Percentiles rank a stretch among this genome's conserved stretches.
These are phyloP conservation scores for Hyles lineata DNA, from an alignment of 2,888 invertebrate species.

Conservation along the genomic window DNA sequence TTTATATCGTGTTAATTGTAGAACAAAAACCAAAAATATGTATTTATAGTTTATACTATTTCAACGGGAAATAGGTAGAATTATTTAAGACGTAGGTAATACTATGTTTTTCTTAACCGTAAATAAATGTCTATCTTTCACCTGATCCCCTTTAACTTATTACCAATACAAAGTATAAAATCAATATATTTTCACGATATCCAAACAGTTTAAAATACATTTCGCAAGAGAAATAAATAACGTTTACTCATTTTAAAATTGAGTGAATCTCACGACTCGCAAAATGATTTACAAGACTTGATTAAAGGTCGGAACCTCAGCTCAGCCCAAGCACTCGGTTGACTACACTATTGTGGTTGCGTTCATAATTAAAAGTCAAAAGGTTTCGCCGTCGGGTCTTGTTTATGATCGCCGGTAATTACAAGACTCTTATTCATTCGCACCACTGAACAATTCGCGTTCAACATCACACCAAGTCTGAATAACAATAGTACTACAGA, in stretches of 20 bases:
- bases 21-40: background rate
- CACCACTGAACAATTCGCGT: slow-evolving; percentile 59
- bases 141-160: background rate
- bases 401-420: slow-evolving; percentile 69
- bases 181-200: slow-evolving; percentile 15
- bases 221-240: slow-evolving; percentile 27
- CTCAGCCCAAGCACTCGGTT: slow-evolving; percentile 46
- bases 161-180: background rate
- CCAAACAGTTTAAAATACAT: background rate
- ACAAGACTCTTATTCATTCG: slow-evolving; percentile 55
- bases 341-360: slow-evolving; percentile 58
- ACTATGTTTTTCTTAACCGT: background rate
- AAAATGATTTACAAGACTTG: slow-evolving; percentile 56
- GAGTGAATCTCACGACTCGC: slow-evolving; percentile 35
- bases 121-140: background rate
- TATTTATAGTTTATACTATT: background rate
- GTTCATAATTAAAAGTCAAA: slow-evolving; percentile 74
- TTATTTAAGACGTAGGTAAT: background rate
- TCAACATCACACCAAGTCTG: slow-evolving; percentile 48
- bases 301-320: slow-evolving; percentile 66
- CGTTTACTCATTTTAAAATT: slow-evolving; percentile 41
- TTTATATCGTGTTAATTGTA: background rate
- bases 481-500: slow-evolving; percentile 37
- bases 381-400: slow-evolving; percentile 63
- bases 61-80: background rate